phyloP scores from a whole-genome alignment of 1,140 invertebrate species.

The Caerostris extrusa region DNA sequence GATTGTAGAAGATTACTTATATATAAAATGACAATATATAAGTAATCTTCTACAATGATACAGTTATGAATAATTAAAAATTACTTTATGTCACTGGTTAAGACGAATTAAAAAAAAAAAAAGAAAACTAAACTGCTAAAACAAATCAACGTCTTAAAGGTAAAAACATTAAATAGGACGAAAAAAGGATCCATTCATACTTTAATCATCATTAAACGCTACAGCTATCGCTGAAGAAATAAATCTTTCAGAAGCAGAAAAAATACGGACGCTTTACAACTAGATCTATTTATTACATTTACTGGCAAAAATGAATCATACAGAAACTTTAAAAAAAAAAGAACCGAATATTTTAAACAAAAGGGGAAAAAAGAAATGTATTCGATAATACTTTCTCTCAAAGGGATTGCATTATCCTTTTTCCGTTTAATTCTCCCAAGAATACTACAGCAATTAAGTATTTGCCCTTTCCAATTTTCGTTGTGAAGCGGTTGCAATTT shows the following conservation, averaged over 20 bases:
- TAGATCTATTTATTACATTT: constrained; percentile 31
- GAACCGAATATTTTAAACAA: neutral
- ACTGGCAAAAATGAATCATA: constrained; percentile 46
- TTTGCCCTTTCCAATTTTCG: constrained; percentile 15
- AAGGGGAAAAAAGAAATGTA: neutral
- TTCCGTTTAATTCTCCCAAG: neutral
- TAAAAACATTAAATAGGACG: too few relatives aligned
- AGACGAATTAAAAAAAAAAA: too few relatives aligned
- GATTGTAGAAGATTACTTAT: too few relatives aligned
- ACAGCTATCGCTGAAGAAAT: neutral
- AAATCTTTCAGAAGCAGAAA: constrained; percentile 24
- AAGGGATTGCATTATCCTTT: neutral
- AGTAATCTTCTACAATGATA: too few relatives aligned
- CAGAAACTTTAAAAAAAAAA: neutral
- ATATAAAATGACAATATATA: too few relatives aligned
- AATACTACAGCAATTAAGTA: constrained; percentile 42
- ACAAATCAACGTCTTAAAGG: too few relatives aligned
- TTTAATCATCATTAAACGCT: neutral
- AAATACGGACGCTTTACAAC: neutral
- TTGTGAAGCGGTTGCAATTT: constrained; percentile 37
- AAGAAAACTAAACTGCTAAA: too few relatives aligned
- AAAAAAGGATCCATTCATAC: neutral
- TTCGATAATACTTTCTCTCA: constrained; percentile 41
- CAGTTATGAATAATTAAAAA: too few relatives aligned
- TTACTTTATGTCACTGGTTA: too few relatives aligned